These are phyloP conservation scores for Prinia subflava DNA, from an alignment of 2,113 vertebrate species.

Conservation along the genomic window DNA sequence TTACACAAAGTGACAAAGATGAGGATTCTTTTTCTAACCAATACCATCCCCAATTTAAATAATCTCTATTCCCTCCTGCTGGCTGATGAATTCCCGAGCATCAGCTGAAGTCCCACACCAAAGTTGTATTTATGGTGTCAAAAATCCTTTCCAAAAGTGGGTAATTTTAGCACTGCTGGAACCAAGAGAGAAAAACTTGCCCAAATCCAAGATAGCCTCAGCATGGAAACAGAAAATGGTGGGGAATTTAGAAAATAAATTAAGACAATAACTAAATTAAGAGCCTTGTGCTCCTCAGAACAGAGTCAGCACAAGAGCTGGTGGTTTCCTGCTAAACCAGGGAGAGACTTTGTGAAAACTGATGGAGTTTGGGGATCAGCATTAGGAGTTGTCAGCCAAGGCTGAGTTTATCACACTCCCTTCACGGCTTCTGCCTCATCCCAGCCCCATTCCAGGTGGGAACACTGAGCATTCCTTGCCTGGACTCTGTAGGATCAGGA, in stretches of 20 bases:
- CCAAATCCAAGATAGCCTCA: not conserved
- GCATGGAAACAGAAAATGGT: not conserved
- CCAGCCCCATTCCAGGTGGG: not conserved
- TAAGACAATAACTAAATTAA: not conserved
- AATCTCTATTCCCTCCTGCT: not conserved
- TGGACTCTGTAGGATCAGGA: not conserved
- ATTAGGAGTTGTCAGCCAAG: not conserved
- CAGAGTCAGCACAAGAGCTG: not conserved
- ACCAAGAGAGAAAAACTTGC: not conserved
- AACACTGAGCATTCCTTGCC: not conserved
- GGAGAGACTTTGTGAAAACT: not conserved
- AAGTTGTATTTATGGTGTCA: not conserved
- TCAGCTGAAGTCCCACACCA: not conserved
- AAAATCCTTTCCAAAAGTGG: not conserved
- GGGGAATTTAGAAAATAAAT: not conserved
- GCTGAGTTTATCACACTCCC: not conserved
- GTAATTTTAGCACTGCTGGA: not conserved
- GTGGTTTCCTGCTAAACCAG: not conserved
- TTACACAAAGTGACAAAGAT: not conserved
- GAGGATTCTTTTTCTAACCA: not conserved
- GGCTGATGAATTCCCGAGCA: not conserved
- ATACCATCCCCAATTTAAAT: not conserved
- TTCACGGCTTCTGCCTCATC: not conserved
- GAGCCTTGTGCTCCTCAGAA: not conserved
- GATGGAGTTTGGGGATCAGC: not conserved